Conservation (phyloP, 2,797 vertebrate genomes). For the Acipenser transmontanus region DNA sequence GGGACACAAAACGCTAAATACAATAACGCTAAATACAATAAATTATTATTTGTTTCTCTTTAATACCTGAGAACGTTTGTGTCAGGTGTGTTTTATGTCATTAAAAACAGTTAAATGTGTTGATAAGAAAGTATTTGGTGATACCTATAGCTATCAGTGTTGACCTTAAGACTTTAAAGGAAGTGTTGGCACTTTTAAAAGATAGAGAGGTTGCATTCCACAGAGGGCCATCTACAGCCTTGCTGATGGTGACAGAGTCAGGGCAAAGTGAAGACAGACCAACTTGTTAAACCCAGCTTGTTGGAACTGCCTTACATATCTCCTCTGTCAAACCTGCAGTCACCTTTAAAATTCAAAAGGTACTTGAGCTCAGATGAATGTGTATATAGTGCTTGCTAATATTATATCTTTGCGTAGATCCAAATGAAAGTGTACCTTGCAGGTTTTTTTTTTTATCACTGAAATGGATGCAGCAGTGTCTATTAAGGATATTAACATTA, state of each 20-base stretch:
- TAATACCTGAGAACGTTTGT: too few relatives aligned
- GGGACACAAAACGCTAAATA: too few relatives aligned
- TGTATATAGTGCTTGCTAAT: too few relatives aligned
- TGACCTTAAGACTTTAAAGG: constrained; percentile 59
- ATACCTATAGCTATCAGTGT: constrained; percentile 48
- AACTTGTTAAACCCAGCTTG: constrained; percentile 55
- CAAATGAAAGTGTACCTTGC: too few relatives aligned
- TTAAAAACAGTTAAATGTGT: too few relatives aligned
- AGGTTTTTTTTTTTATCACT: too few relatives aligned
- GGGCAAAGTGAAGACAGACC: constrained; percentile 61
- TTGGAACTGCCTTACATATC: constrained; percentile 55
- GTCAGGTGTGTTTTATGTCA: not conserved
- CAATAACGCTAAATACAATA: too few relatives aligned
- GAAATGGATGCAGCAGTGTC: too few relatives aligned
- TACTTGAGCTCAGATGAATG: constrained; percentile 31
- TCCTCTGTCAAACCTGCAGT: constrained; percentile 38
- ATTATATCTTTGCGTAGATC: too few relatives aligned
- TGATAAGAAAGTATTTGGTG: constrained; percentile 37
- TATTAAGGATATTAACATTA: too few relatives aligned
- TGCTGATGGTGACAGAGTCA: constrained; percentile 64
- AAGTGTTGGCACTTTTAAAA: constrained; percentile 64
- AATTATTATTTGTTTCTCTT: constrained; percentile 44
- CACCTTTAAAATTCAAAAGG: constrained; percentile 52
- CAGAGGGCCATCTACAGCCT: constrained; percentile 44
- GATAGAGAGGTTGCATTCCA: not conserved